phyloP scores from a whole-genome alignment of 2,797 vertebrate species.

The Meda fulgida region DNA sequence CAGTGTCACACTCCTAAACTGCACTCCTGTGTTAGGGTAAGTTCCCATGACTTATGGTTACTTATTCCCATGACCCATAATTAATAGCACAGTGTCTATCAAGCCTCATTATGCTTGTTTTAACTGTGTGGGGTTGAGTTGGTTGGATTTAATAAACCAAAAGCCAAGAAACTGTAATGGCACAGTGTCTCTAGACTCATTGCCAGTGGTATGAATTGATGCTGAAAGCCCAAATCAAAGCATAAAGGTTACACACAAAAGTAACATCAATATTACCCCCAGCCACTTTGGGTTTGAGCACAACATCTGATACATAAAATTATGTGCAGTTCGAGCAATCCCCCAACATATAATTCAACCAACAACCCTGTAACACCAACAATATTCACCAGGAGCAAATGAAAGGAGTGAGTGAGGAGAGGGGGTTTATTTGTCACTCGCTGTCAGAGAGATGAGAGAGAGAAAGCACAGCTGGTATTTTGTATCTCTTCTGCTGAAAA shows the following conservation, averaged over 20 bases:
- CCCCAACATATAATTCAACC: too few species aligned
- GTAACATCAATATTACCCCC: too few species aligned
- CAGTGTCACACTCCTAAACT: background rate
- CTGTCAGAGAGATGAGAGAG: too few species aligned
- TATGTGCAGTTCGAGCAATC: too few species aligned
- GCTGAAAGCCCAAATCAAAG: conserved; percentile 15
- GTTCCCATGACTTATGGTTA: background rate
- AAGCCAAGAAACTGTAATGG: conserved; percentile 41
- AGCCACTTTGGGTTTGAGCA: too few species aligned
- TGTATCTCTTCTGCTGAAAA: too few species aligned
- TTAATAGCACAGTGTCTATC: background rate
- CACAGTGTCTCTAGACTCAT: conserved; percentile 14
- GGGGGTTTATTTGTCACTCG: too few species aligned
- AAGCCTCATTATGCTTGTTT: conserved; percentile 12
- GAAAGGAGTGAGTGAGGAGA: too few species aligned
- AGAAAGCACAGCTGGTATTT: too few species aligned
- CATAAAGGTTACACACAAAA: conserved; percentile 6
- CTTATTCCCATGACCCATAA: background rate
- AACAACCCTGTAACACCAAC: too few species aligned
- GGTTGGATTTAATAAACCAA: conserved; percentile 39
- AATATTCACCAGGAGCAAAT: too few species aligned
- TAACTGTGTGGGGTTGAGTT: conserved; percentile 32
- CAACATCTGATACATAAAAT: too few species aligned
- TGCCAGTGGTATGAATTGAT: background rate
- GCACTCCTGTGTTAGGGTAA: background rate